These are phyloP conservation scores for Mystacides longicornis DNA, from an alignment of 2,888 invertebrate genomes.

Conservation along the genomic window DNA sequence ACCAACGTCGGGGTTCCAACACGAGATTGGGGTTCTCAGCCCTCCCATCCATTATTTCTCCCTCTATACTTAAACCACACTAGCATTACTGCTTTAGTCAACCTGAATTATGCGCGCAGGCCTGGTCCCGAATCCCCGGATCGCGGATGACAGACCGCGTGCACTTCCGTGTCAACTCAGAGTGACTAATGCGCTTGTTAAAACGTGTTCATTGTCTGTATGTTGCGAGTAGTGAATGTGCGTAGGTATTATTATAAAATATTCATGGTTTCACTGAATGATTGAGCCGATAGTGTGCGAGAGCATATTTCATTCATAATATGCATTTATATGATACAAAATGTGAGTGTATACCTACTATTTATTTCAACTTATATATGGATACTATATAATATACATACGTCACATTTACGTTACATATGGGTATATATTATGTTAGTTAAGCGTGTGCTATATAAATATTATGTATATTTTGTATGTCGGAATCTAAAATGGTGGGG, in stretches of 20 bases:
- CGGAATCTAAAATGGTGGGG: background rate
- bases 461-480: background rate
- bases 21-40: conserved; percentile 11
- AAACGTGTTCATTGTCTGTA: conserved; percentile 25
- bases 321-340: background rate
- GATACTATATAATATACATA: too few species aligned
- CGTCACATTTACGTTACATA: too few species aligned
- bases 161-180: conserved; percentile 4
- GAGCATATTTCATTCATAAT: conserved; percentile 17
- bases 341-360: too few species aligned
- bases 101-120: background rate
- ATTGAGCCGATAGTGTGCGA: conserved; percentile 14
- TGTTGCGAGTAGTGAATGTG: conserved; percentile 6
- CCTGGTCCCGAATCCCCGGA: background rate
- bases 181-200: conserved; percentile 23
- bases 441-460: background rate
- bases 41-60: background rate
- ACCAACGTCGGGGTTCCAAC: conserved; percentile 25
- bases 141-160: background rate
- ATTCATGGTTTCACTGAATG: too few species aligned
- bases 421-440: background rate
- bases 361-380: too few species aligned
- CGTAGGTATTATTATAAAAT: too few species aligned
- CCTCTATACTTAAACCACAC: too few species aligned
- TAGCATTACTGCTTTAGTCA: background rate